Percentiles rank a stretch among this genome's conserved stretches.
Conservation (phyloP, 2,888 invertebrate species). For the Limnephilus rhombicus region DNA sequence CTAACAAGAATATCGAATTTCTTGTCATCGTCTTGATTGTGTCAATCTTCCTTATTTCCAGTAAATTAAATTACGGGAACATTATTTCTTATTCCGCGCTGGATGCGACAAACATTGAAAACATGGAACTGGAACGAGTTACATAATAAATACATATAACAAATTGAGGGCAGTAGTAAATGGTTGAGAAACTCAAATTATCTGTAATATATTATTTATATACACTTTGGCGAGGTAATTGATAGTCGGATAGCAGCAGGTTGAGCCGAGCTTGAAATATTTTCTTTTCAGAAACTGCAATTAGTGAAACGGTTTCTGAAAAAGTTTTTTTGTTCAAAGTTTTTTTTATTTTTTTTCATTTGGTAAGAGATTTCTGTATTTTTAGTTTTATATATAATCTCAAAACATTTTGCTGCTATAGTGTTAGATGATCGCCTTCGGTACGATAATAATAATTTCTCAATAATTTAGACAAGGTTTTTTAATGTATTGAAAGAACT, state of each 20-base stretch:
- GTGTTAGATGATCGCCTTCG: too few relatives aligned
- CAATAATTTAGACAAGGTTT: too few relatives aligned
- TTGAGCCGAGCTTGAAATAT: not conserved
- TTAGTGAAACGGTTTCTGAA: constrained; percentile 5
- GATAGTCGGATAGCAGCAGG: not conserved
- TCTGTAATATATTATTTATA: not conserved
- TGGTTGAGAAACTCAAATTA: not conserved
- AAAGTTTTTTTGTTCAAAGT: not conserved
- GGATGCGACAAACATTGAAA: not conserved
- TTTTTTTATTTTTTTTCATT: not conserved
- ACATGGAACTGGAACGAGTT: not conserved
- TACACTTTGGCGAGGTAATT: not conserved
- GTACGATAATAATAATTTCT: too few relatives aligned
- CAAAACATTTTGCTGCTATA: not conserved
- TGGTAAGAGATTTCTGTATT: not conserved
- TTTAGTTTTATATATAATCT: not conserved
- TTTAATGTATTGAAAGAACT: too few relatives aligned
- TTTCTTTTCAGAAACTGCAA: not conserved
- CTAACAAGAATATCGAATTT: not conserved
- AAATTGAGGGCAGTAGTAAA: not conserved
- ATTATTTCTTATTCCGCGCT: not conserved
- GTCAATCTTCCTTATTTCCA: constrained; percentile 7
- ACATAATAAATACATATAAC: not conserved
- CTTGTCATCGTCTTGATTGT: not conserved
- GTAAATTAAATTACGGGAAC: constrained; percentile 16